Evolutionary conservation across 2,888 invertebrate genomes (phyloP).

Genomic region (Steromphala cineraria): DNA sequence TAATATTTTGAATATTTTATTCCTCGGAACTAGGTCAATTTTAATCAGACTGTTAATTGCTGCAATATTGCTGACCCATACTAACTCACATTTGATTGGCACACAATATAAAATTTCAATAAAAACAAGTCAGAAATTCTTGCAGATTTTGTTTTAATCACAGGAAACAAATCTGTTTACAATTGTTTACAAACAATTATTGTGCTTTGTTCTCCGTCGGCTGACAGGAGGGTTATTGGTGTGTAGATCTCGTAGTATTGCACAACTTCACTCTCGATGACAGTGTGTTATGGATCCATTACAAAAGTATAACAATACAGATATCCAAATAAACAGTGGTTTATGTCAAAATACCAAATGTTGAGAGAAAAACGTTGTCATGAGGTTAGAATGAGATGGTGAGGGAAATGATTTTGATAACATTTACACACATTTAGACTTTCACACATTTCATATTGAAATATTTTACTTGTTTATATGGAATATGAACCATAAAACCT

Average conservation of each 20-base stretch:
- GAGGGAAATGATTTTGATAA: no score
- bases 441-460: no score
- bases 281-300: not conserved
- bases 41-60: no score
- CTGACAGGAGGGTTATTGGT: not conserved
- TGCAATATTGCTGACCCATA: no score
- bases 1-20: no score
- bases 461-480: no score
- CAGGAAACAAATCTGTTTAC: constrained; percentile 25
- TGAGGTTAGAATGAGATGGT: no score
- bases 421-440: no score
- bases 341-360: not conserved
- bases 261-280: not conserved
- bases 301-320: not conserved
- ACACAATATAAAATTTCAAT: no score
- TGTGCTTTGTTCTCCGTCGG: not conserved
- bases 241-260: not conserved
- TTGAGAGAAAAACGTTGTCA: not conserved
- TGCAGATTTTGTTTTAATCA: constrained; percentile 16
- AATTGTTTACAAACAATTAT: constrained; percentile 15
- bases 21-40: no score
- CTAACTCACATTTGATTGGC: no score
- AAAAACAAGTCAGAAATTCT: not conserved
- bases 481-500: no score
- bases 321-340: not conserved